These are phyloP conservation scores for Coryphaenoides rupestris DNA, from an alignment of 2,113 vertebrate genomes.

Conservation along the genomic window DNA sequence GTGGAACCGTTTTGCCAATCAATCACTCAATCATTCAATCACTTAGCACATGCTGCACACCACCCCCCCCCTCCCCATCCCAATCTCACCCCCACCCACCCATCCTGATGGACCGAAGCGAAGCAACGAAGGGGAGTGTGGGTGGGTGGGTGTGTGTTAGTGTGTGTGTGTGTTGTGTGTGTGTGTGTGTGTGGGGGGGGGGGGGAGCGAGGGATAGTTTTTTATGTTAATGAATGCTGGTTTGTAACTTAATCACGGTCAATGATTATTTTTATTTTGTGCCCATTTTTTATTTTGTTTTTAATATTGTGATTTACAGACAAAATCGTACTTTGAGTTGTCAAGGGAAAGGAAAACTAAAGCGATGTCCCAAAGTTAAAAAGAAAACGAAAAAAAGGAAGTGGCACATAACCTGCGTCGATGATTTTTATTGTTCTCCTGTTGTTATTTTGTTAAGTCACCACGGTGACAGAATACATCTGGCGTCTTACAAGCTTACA, in stretches of 20 bases:
- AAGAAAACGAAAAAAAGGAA: neutral
- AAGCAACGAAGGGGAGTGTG: no score
- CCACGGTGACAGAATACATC: neutral
- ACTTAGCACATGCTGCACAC: neutral
- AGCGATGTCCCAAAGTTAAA: neutral
- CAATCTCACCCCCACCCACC: neutral
- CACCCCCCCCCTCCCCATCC: neutral
- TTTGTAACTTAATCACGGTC: constrained; percentile 4
- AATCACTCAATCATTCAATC: neutral
- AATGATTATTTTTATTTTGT: constrained; percentile 36
- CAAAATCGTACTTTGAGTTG: constrained; percentile 3
- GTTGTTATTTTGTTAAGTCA: neutral
- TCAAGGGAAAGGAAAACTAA: constrained; percentile 27
- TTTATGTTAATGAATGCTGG: no score
- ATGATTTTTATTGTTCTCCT: neutral
- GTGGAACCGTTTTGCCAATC: neutral
- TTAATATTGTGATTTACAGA: constrained; percentile 7
- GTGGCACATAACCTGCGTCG: neutral
- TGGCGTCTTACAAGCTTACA: constrained; percentile 3
- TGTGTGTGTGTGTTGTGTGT: no score
- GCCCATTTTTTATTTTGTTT: constrained; percentile 8
- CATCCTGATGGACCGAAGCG: no score
- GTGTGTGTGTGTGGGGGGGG: no score
- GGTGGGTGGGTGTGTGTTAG: no score
- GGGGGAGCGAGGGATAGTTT: no score